Conservation (phyloP, 2,113 vertebrate genomes). For the Gracilinanus agilis region DNA sequence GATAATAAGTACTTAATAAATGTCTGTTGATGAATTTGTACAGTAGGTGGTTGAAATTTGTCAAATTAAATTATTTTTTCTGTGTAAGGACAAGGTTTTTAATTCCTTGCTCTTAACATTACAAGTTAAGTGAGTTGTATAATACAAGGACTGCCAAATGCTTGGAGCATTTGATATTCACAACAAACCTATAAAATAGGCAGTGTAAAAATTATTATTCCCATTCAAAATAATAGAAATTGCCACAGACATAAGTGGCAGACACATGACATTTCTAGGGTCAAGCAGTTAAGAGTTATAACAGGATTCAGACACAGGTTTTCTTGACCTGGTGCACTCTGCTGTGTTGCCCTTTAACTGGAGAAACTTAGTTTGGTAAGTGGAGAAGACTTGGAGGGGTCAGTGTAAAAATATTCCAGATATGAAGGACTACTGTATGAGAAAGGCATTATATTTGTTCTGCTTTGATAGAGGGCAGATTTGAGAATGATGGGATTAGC, state of each 20-base stretch:
- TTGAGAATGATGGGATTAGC: not conserved
- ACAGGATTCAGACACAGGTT: no score
- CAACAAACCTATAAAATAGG: not conserved
- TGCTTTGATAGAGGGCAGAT: not conserved
- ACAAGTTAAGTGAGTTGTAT: not conserved
- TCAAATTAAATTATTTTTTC: not conserved
- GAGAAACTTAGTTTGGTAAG: not conserved
- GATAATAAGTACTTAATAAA: not conserved
- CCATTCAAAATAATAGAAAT: not conserved
- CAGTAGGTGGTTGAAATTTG: not conserved
- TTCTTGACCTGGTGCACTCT: no score
- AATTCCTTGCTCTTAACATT: not conserved
- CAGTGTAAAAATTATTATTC: not conserved
- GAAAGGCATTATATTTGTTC: not conserved
- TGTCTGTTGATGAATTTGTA: not conserved
- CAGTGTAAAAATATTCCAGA: not conserved
- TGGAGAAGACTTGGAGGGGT: not conserved
- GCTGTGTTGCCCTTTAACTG: not conserved
- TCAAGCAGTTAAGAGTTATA: not conserved
- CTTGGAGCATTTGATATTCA: not conserved
- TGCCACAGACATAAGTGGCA: not conserved
- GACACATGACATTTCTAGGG: not conserved
- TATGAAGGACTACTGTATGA: not conserved
- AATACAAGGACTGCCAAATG: not conserved
- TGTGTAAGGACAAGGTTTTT: not conserved